Evolutionary conservation across 2,113 vertebrate species (phyloP).

Genomic region (Progne subis): DNA sequence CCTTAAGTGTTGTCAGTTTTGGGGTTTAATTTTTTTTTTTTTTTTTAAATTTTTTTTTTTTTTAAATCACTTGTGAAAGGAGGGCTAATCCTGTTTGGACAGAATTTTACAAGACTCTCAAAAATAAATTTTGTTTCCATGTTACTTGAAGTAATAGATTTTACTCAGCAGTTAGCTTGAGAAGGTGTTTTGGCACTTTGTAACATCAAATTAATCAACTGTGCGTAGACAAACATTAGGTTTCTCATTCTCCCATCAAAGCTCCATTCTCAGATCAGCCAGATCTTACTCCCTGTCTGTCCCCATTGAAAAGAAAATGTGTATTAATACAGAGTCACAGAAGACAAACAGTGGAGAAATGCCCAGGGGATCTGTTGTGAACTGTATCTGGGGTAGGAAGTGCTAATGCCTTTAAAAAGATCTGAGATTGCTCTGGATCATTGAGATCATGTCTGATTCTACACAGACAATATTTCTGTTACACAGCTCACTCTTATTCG

Average conservation of each 20-base stretch:
- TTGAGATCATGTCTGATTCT: background rate
- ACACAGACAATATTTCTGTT: background rate
- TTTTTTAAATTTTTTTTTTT: background rate
- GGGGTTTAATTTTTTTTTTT: background rate
- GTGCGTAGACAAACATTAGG: background rate
- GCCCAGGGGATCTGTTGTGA: background rate
- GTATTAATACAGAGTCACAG: background rate
- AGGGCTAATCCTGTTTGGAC: background rate
- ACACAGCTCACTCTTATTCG: background rate
- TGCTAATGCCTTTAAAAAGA: background rate
- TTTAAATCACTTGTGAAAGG: background rate
- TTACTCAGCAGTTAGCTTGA: background rate
- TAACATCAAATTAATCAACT: conserved; percentile 19
- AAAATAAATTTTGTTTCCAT: background rate
- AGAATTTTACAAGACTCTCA: conserved; percentile 1
- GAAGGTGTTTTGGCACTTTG: conserved; percentile 22
- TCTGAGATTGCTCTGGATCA: background rate
- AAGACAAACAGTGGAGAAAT: background rate
- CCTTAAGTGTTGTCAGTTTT: background rate
- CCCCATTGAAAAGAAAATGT: background rate
- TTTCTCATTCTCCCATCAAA: background rate
- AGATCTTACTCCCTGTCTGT: background rate
- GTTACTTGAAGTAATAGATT: background rate
- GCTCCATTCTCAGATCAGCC: background rate
- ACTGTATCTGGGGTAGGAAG: accelerated